These are phyloP conservation scores for Pristionchus mayeri DNA, from an alignment of 2,888 invertebrate genomes.

Conservation along the genomic window DNA sequence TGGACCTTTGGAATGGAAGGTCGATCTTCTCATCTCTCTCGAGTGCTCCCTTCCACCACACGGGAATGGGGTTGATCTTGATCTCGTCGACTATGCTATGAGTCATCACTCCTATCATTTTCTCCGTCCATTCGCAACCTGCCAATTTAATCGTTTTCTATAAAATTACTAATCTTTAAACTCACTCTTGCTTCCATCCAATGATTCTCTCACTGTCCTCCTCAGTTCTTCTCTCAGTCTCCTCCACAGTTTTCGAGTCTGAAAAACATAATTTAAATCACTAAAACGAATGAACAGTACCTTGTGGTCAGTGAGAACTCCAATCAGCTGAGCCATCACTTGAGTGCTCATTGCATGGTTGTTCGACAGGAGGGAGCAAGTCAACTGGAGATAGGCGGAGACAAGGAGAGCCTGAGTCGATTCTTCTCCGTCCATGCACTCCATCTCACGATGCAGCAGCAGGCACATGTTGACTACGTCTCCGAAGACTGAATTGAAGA, in stretches of 20 bases:
- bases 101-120: background rate
- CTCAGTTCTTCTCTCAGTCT: background rate
- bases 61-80: background rate
- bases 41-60: background rate
- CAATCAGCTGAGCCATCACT: background rate
- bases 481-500: background rate
- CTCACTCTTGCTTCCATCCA: background rate
- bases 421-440: background rate
- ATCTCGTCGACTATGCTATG: background rate
- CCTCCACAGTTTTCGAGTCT: background rate
- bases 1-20: background rate
- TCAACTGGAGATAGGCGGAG: background rate
- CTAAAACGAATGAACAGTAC: background rate
- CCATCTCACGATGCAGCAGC: background rate
- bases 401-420: background rate
- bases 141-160: too few species aligned
- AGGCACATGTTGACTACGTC: background rate
- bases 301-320: background rate
- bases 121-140: background rate
- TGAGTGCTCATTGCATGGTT: background rate
- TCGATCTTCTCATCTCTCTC: background rate
- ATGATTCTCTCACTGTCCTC: background rate
- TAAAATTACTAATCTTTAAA: background rate
- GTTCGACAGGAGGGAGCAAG: background rate
- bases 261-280: too few species aligned